Evolutionary conservation across 2,888 invertebrate species (phyloP).

Genomic region (Hyppa rectilinea): DNA sequence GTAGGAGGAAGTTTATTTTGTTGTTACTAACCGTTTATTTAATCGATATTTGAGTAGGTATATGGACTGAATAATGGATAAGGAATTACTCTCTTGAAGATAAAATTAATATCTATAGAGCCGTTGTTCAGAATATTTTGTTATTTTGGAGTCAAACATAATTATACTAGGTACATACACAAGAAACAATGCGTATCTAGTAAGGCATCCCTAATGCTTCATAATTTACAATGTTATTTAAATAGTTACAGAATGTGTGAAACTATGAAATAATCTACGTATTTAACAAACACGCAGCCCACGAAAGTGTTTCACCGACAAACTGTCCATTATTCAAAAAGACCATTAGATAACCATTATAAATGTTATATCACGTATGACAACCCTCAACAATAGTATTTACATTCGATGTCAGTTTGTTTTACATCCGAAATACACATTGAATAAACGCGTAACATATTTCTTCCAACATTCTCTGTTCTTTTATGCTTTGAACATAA

Average conservation of each 20-base stretch:
- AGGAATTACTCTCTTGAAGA: not conserved
- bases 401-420: slow-evolving; percentile 91
- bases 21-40: too few species aligned
- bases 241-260: not conserved
- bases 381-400: slow-evolving; percentile 89
- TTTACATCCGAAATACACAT: slow-evolving; percentile 89
- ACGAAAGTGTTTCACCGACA: slow-evolving; percentile 71
- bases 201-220: slow-evolving; percentile 6
- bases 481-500: slow-evolving; percentile 85
- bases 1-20: too few species aligned
- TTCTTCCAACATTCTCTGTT: slow-evolving; percentile 85
- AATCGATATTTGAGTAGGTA: too few species aligned
- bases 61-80: too few species aligned
- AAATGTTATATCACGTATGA: slow-evolving; percentile 86
- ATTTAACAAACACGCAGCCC: slow-evolving; percentile 59
- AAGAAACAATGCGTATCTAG: slow-evolving; percentile 8
- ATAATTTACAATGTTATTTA: slow-evolving; percentile 15
- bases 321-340: slow-evolving; percentile 80
- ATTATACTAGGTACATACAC: not conserved
- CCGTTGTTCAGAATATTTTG: not conserved
- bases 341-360: slow-evolving; percentile 87
- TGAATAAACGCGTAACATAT: slow-evolving; percentile 88
- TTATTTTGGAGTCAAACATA: not conserved
- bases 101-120: not conserved
- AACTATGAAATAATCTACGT: slow-evolving; percentile 36